Base-by-base conservation (phyloP, 1,140 invertebrate genomes). In the Venturia canescens region DNA sequence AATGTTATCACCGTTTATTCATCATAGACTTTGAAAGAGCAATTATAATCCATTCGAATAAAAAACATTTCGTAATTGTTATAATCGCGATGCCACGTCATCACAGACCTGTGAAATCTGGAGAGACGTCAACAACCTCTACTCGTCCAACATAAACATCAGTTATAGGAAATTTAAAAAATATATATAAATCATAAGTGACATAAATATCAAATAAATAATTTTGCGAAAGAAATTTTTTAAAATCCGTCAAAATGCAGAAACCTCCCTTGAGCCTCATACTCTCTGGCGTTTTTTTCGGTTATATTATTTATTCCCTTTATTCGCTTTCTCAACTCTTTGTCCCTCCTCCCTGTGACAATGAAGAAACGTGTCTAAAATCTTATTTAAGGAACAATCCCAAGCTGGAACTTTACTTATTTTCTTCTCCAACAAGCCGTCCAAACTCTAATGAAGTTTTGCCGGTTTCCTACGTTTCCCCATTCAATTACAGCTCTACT, bases 291-390 rank as follows among this genome's bases (percentile, higher is more conserved):
- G 87, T 94, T 83, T 96, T 96, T 91, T 86, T 95, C 50, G 94
- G 91, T 7, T 97, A 96, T 87, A 94, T 96, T 79, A 86, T 92
- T 31, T 94, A 97, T 89, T 95, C 95, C 26, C 94, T 96, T 86
- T 97, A 95, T 91, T 94, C 93, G 63, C 92, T 97, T 84, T 95
- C 94, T 76, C 90, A 94, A 86, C 92, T 97, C 53, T 97, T 96
- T 87, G 93, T 94, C 74, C 93, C 94, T 23, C 94, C 95, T n/a
- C 88, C 93, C 78, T 97, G 96, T 89, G 92, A 90, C 85, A 89
- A 91, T 78, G 91, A 90, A 80, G 89, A 93, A 82, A 91, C 87
- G 82, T 97, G 93, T 91, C 93, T 94, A 86, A 93, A 90, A 63
- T 94, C 93, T 0, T 94, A 93, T 89, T 90, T 95, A 80, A 84